Evolutionary conservation across 2,888 invertebrate species (phyloP).

Genomic region (Limnephilus marmoratus): DNA sequence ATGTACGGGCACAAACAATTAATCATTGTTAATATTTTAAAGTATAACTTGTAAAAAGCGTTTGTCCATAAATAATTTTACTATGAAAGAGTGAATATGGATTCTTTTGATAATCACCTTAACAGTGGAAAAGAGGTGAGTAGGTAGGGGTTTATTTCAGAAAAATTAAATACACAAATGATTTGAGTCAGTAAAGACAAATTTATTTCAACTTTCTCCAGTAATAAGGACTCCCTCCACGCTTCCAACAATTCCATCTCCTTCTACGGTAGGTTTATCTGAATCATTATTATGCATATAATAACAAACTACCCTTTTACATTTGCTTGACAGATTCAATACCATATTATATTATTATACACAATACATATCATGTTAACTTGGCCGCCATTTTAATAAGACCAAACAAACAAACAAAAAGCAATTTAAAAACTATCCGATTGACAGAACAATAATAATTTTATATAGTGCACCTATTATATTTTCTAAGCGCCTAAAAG

Average conservation of each 20-base stretch:
- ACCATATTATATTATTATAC: not conserved
- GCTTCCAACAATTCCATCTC: not conserved
- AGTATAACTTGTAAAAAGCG: no score
- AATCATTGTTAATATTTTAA: no score
- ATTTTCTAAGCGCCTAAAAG: not conserved
- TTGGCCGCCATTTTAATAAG: not conserved
- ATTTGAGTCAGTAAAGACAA: slow-evolving; percentile 21
- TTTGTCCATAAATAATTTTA: no score
- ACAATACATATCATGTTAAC: not conserved
- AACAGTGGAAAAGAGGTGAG: no score
- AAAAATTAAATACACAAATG: not conserved
- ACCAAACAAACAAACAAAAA: not conserved
- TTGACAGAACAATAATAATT: not conserved
- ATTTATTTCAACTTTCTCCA: slow-evolving; percentile 30
- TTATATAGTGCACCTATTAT: not conserved
- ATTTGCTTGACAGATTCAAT: not conserved
- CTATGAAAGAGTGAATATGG: no score
- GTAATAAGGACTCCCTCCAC: not conserved
- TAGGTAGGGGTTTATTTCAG: no score
- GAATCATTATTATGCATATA: not conserved
- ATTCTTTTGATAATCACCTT: no score
- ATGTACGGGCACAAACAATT: no score
- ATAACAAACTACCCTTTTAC: not conserved
- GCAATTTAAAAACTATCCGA: not conserved
- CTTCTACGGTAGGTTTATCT: not conserved